Evolutionary conservation across 1,140 invertebrate genomes (phyloP).

Genomic region (Cryptotermes secundus): DNA sequence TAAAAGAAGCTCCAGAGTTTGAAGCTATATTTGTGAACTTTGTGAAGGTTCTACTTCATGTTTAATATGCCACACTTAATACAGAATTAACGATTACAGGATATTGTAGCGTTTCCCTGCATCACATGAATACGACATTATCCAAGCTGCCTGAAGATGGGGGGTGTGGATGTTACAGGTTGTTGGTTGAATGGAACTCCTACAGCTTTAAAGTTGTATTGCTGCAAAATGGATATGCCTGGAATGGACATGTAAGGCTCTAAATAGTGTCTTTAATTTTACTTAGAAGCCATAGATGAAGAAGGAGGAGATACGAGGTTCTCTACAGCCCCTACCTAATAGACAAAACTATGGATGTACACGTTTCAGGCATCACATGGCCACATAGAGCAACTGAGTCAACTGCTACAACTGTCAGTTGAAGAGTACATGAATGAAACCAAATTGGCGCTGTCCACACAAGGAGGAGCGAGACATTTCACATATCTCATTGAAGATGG

Average conservation of each 20-base stretch:
- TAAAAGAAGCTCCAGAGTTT: too few relatives aligned
- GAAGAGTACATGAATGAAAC: constrained; percentile 16
- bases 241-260: neutral
- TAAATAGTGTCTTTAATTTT: neutral
- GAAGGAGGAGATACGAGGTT: neutral
- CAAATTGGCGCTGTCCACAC: neutral
- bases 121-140: neutral
- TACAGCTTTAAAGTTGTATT: neutral
- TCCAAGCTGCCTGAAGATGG: neutral
- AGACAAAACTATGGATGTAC: neutral
- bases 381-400: neutral
- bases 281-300: neutral
- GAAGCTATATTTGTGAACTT: too few relatives aligned
- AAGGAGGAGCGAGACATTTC: neutral
- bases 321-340: neutral
- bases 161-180: neutral
- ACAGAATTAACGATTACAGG: too few relatives aligned
- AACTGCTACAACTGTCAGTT: neutral
- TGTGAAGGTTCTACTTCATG: too few relatives aligned
- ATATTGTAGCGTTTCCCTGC: too few relatives aligned
- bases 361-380: neutral
- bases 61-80: neutral
- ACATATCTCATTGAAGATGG: neutral
- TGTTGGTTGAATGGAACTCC: neutral
- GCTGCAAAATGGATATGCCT: neutral